phyloP scores from a whole-genome alignment of 2,797 vertebrate genomes.

The Muscicapa comitata region DNA sequence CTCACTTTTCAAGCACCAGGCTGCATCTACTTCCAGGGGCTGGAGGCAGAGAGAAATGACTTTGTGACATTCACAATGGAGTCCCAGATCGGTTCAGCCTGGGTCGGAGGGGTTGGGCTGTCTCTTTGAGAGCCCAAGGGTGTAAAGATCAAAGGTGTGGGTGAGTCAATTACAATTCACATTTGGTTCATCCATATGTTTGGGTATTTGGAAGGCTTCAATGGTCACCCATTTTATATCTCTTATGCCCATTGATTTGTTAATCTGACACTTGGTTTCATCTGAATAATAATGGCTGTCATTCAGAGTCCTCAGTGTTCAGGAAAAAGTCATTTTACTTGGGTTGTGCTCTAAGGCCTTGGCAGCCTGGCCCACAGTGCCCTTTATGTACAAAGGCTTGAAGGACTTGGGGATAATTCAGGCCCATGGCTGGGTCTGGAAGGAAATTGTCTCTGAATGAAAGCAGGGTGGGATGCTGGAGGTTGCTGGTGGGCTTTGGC shows the following conservation, averaged over 20 bases:
- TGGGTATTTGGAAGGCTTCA: conserved; percentile 52
- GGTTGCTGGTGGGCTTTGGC: neutral
- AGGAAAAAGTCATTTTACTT: conserved; percentile 51
- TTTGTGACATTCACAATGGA: neutral
- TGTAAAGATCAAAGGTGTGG: conserved; percentile 14
- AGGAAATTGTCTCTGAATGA: neutral
- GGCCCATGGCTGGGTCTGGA: neutral
- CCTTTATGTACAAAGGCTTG: neutral
- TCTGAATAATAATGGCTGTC: conserved; percentile 59
- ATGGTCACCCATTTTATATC: conserved; percentile 41
- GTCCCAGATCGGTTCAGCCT: neutral
- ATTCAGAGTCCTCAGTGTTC: conserved; percentile 43
- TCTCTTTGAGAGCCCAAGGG: conserved; percentile 7
- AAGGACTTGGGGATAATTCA: neutral
- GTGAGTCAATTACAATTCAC: conserved; percentile 20
- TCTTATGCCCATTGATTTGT: conserved; percentile 60
- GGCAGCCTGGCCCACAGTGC: neutral
- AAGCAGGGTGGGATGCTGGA: neutral
- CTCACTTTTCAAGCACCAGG: neutral
- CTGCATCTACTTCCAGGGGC: neutral
- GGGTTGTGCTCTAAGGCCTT: conserved; percentile 27
- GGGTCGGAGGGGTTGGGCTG: neutral
- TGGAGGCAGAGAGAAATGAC: neutral
- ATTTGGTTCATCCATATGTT: conserved; percentile 45
- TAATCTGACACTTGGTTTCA: conserved; percentile 63